A percentile compares a stretch with the other conserved stretches of the same genome.
phyloP scores from a whole-genome alignment of 2,888 invertebrate species.

The Troglohyphantes excavatus region DNA sequence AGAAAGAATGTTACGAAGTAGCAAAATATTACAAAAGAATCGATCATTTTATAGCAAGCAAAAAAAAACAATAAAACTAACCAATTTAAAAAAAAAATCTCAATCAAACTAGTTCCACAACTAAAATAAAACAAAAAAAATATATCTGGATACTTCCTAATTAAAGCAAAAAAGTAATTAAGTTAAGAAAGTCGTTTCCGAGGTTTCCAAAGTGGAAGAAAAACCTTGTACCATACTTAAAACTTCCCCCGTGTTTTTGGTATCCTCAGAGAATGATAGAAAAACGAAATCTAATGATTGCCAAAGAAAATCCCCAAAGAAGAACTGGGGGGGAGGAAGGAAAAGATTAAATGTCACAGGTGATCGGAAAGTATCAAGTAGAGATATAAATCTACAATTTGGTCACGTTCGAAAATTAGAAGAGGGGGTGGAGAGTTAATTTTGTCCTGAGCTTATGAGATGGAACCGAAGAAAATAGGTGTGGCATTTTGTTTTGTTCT shows the following conservation, averaged over 20 bases:
- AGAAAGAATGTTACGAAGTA: too few species aligned
- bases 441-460: background rate
- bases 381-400: background rate
- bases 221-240: background rate
- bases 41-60: too few species aligned
- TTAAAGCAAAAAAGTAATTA: constrained; percentile 2
- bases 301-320: background rate
- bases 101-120: too few species aligned
- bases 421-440: background rate
- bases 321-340: background rate
- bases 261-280: background rate
- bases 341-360: constrained; percentile 9
- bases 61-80: too few species aligned
- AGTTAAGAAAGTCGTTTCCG: background rate
- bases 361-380: constrained; percentile 5
- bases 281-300: background rate
- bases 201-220: background rate
- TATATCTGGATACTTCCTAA: background rate
- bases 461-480: background rate
- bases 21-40: too few species aligned
- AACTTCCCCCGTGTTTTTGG: background rate
- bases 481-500: too few species aligned
- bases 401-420: background rate
- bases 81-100: too few species aligned
- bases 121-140: background rate